Evolutionary conservation across 2,888 invertebrate genomes (phyloP).

Genomic region (Harpagoxenus sublaevis): DNA sequence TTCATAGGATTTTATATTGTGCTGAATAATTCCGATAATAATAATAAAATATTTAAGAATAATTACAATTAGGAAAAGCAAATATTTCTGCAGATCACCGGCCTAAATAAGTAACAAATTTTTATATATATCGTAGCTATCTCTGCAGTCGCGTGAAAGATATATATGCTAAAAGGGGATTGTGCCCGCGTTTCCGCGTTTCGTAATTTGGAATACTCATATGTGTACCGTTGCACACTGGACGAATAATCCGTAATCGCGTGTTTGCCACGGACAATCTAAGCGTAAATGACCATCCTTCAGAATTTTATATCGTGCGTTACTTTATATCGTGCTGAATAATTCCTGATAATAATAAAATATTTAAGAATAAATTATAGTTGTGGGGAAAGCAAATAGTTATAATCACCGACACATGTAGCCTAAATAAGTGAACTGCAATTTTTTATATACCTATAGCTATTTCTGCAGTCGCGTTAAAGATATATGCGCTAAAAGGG

Average conservation of each 20-base stretch:
- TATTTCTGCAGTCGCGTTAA: neutral
- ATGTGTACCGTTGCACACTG: slow-evolving; percentile 2
- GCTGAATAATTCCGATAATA: neutral
- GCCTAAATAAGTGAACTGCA: neutral
- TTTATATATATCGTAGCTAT: neutral
- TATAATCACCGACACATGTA: neutral
- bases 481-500: neutral
- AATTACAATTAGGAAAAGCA: neutral
- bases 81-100: no score
- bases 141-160: neutral
- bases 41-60: neutral
- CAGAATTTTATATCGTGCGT: neutral
- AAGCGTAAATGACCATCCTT: no score
- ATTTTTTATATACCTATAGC: neutral
- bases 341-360: neutral
- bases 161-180: neutral
- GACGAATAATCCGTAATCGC: slow-evolving; percentile 47
- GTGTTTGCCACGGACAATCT: slow-evolving; percentile 31
- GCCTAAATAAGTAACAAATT: neutral
- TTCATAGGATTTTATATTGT: neutral
- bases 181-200: neutral
- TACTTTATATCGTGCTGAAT: neutral
- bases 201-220: neutral
- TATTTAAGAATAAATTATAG: neutral
- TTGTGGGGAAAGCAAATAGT: neutral